Evolutionary conservation across 1,140 invertebrate species (phyloP), one percentile per base, ranked within the genome.

Genomic region (Latrodectus geometricus): DNA sequence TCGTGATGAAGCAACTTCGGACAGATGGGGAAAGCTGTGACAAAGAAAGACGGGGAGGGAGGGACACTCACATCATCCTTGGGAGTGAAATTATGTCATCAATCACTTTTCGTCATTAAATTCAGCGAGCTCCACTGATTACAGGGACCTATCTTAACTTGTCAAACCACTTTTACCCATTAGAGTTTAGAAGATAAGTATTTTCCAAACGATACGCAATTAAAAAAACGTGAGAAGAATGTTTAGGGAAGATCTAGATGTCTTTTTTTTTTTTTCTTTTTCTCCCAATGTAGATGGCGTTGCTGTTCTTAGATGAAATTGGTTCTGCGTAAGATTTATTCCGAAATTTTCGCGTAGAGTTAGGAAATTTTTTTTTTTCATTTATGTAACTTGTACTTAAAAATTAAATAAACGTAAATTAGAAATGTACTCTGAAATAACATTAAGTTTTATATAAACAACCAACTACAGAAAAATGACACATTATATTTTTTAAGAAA

Each of bases 51-150:
- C 8, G 9, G 21, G 52, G 20, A 50, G 50, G 21, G 50, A 69
- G 54, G 23, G 35, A 11, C 50, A 52, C n/a, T 9, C 74, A 20
- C 48, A n/a, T 14, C 9, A 61, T 50, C 78, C 78, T 80, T 80
- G 78, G 23, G 49, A 12, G 52, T 11, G n/a, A 52, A 80, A 80
- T 80, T 80, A 80, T 80, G 49, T 50, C 21, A 80, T 80, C 78
- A 69, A 80, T 80, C 78, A 80, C 66, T 21, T 8, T 35, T 23
- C 20, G 48, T 54, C 78, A 80, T 80, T 80, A 80, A 80, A 80
- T 80, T 80, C 68, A 50, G 52, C 52, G 49, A 80, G 20, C 66
- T 70, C 49, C 20, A 68, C 35, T 78, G 76, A 78, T 78, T 78
- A 78, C 23, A 78, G 61, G 17, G 76, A 23, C 23, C 76, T n/a